Conservation (phyloP, 2,888 invertebrate species). For the Eumerus sabulonum region DNA sequence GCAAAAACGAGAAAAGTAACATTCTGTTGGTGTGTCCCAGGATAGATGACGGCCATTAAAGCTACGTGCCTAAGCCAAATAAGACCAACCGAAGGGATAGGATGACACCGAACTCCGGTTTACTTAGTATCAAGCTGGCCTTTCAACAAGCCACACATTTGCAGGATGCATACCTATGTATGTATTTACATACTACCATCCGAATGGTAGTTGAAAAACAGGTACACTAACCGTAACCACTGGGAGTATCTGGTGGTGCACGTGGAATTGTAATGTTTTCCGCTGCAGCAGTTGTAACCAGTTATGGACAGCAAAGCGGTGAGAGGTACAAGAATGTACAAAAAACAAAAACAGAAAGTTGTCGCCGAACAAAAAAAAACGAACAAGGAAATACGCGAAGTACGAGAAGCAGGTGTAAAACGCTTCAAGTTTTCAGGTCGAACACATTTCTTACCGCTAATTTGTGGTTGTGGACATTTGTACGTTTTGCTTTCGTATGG, state of each 20-base stretch:
- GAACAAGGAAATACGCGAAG: too few species aligned
- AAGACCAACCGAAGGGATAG: constrained; percentile 28
- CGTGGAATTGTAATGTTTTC: constrained; percentile 33
- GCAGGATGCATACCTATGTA: constrained; percentile 18
- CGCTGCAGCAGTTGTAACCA: constrained; percentile 46
- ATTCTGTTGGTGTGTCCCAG: constrained; percentile 40
- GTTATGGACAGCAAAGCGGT: constrained; percentile 1
- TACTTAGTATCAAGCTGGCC: constrained; percentile 21
- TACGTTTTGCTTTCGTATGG: neutral
- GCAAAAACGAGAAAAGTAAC: too few species aligned
- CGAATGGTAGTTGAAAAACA: constrained; percentile 26
- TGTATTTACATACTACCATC: constrained; percentile 2
- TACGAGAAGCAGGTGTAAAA: constrained; percentile 42
- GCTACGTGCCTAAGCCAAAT: neutral
- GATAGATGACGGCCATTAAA: constrained; percentile 33
- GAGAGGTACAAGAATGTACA: constrained; percentile 1
- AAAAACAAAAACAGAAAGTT: neutral
- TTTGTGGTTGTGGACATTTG: constrained; percentile 31
- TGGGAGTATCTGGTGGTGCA: constrained; percentile 9
- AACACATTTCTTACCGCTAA: constrained; percentile 31
- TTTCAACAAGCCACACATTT: constrained; percentile 41
- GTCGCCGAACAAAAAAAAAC: constrained; percentile 5
- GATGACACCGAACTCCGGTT: constrained; percentile 45
- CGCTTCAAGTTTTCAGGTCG: constrained; percentile 47
- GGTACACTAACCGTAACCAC: constrained; percentile 18